phyloP scores from a whole-genome alignment of 2,797 vertebrate species.

The Peromyscus eremicus region DNA sequence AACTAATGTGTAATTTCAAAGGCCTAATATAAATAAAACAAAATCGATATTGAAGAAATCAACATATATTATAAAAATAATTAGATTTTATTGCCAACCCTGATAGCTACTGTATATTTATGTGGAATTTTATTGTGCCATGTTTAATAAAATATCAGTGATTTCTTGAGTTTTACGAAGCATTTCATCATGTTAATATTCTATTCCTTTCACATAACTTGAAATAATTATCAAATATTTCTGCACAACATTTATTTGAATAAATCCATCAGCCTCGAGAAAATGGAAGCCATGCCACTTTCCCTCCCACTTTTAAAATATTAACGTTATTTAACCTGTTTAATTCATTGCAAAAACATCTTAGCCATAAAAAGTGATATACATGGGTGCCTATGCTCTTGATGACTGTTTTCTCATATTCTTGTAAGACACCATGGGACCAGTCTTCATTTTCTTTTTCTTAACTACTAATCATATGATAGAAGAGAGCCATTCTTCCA shows the following conservation, averaged over 20 bases:
- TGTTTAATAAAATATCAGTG: slow-evolving; percentile 77
- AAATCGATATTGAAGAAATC: slow-evolving; percentile 71
- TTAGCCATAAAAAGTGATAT: not conserved
- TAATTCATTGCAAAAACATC: slow-evolving; percentile 47
- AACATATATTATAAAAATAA: slow-evolving; percentile 80
- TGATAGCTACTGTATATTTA: slow-evolving; percentile 79
- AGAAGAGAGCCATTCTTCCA: not conserved
- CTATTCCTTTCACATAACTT: slow-evolving; percentile 72
- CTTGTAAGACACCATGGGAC: not conserved
- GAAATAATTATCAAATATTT: slow-evolving; percentile 77
- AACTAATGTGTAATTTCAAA: slow-evolving; percentile 72
- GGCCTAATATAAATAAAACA: slow-evolving; percentile 73
- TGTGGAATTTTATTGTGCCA: slow-evolving; percentile 65
- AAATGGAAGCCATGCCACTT: not conserved
- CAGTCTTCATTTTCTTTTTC: not conserved
- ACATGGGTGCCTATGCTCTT: not conserved
- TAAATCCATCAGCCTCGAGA: slow-evolving; percentile 61
- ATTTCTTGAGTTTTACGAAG: slow-evolving; percentile 71
- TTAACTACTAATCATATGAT: not conserved
- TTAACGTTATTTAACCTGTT: slow-evolving; percentile 37
- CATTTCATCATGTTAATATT: slow-evolving; percentile 75
- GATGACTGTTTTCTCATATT: not conserved
- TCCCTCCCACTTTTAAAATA: slow-evolving; percentile 41
- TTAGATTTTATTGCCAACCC: slow-evolving; percentile 79
- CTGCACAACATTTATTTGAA: slow-evolving; percentile 55